These are phyloP conservation scores for Halocaridina rubra DNA, from an alignment of 2,888 invertebrate species.

Conservation along the genomic window DNA sequence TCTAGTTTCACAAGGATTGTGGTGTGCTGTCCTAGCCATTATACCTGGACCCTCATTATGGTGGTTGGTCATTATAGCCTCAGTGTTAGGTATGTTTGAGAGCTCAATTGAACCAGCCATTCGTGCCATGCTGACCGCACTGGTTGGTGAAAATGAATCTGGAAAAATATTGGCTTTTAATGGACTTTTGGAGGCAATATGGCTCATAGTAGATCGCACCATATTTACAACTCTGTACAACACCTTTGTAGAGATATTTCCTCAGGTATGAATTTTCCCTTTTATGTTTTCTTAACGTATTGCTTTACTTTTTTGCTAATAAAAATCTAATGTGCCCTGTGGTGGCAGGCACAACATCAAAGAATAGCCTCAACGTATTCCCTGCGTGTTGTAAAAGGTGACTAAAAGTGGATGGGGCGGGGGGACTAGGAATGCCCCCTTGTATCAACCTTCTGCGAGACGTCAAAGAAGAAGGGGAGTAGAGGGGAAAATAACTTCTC, in stretches of 20 bases:
- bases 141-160: slow-evolving; percentile 28
- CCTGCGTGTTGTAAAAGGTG: no score
- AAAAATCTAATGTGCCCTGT: neutral
- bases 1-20: slow-evolving; percentile 34
- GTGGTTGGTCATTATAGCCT: slow-evolving; percentile 49
- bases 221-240: slow-evolving; percentile 47
- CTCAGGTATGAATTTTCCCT: slow-evolving; percentile 13
- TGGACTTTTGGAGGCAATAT: slow-evolving; percentile 46
- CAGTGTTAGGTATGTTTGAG: slow-evolving; percentile 48
- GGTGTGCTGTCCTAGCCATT: slow-evolving; percentile 41
- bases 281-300: neutral
- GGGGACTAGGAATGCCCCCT: no score
- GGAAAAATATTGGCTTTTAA: slow-evolving; percentile 35
- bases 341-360: no score
- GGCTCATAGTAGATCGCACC: slow-evolving; percentile 30
- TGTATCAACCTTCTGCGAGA: no score
- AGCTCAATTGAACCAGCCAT: slow-evolving; percentile 53
- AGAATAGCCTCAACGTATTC: no score
- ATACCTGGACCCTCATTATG: slow-evolving; percentile 24
- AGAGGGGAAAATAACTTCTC: no score
- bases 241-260: slow-evolving; percentile 37
- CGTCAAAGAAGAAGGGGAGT: no score
- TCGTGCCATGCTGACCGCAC: slow-evolving; percentile 45
- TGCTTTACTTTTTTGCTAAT: neutral
- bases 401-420: no score